Percentiles rank a stretch among this genome's conserved stretches.
Evolutionary conservation across 1,140 invertebrate species (phyloP).

Genomic region (Cotesia typhae): DNA sequence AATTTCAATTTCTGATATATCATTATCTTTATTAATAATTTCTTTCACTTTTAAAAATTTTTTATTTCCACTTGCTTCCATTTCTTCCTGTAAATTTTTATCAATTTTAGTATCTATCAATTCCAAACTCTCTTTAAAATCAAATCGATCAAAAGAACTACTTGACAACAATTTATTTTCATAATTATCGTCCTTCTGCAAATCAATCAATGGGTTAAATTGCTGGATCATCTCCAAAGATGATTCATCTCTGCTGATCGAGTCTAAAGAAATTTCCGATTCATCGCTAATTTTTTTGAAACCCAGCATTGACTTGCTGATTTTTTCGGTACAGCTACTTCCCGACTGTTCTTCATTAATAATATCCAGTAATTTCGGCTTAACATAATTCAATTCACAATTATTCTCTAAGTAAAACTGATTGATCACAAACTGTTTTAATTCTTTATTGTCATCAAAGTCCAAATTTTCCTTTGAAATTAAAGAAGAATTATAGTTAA

Average conservation of each 20-base stretch:
- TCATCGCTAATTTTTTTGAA: too few relatives aligned
- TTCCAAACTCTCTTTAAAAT: not conserved
- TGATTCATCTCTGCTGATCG: not conserved
- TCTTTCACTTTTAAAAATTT: not conserved
- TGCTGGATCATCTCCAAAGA: not conserved
- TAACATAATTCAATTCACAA: constrained; percentile 30
- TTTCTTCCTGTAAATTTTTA: constrained; percentile 2
- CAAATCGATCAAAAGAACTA: too few relatives aligned
- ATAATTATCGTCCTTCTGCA: not conserved
- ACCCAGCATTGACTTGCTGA: constrained; percentile 37
- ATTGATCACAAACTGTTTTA: too few relatives aligned
- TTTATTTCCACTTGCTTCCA: not conserved
- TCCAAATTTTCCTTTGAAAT: too few relatives aligned
- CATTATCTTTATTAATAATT: constrained; percentile 3
- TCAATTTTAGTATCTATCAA: not conserved
- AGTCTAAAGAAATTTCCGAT: constrained; percentile 2
- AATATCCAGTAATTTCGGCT: constrained; percentile 45
- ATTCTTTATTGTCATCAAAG: too few relatives aligned
- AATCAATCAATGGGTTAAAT: constrained; percentile 2
- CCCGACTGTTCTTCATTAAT: constrained; percentile 49
- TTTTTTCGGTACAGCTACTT: constrained; percentile 39
- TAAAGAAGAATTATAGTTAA: not conserved
- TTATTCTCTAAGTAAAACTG: too few relatives aligned
- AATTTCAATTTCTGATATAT: not conserved
- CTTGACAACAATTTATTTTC: too few relatives aligned